A percentile compares a stretch with the other conserved stretches of the same genome.
Evolutionary conservation across 1,140 invertebrate species (phyloP).

Genomic region (Lerema accius): DNA sequence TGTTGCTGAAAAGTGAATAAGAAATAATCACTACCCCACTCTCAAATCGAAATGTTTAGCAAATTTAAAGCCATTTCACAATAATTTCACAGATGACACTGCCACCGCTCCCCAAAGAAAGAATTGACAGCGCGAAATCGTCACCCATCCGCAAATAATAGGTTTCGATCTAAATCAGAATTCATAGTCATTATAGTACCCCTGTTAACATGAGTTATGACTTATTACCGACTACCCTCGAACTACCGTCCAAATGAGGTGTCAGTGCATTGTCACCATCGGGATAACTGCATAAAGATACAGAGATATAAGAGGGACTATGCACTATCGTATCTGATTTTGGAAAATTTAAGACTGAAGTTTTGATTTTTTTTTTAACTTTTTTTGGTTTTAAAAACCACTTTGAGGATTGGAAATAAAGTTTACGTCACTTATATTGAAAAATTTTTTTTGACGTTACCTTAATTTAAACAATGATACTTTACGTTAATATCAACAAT

Average conservation of each 20-base stretch:
- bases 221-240: conserved; percentile 63
- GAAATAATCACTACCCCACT: neutral
- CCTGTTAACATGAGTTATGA: conserved; percentile 76
- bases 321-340: neutral
- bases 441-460: too few species aligned
- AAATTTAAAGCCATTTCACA: conserved; percentile 56
- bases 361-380: too few species aligned
- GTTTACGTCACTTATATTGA: too few species aligned
- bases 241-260: conserved; percentile 68
- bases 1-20: too few species aligned
- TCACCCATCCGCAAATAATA: conserved; percentile 59
- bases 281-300: conserved; percentile 39
- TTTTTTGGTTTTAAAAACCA: too few species aligned
- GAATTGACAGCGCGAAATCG: conserved; percentile 56
- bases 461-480: too few species aligned
- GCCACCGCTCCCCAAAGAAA: conserved; percentile 38
- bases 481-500: too few species aligned
- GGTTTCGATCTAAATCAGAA: conserved; percentile 65
- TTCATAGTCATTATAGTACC: conserved; percentile 65
- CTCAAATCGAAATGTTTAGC: conserved; percentile 18
- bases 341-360: neutral
- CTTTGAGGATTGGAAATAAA: too few species aligned
- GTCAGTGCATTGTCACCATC: conserved; percentile 74
- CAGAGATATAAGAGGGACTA: neutral
- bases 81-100: conserved; percentile 66